Conservation (phyloP, 2,113 vertebrate genomes). For the Cynocephalus volans region DNA sequence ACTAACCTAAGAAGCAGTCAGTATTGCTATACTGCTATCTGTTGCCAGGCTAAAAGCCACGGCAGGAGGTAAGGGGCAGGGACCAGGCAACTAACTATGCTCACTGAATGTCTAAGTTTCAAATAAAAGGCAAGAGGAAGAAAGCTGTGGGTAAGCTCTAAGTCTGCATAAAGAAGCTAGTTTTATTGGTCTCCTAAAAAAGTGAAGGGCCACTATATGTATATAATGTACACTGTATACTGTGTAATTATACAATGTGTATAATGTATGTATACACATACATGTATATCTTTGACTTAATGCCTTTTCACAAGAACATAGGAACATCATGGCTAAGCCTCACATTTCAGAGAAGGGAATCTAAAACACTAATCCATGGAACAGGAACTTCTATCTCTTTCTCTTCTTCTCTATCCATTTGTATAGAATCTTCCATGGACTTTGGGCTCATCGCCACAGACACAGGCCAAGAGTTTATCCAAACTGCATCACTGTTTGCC, state of each 20-base stretch:
- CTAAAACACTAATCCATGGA: not conserved
- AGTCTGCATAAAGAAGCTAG: not conserved
- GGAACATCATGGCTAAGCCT: slow-evolving; percentile 25
- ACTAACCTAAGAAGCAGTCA: not conserved
- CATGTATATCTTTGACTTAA: not conserved
- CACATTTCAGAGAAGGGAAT: slow-evolving; percentile 63
- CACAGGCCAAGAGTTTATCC: slow-evolving; percentile 88
- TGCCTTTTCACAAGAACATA: slow-evolving; percentile 8
- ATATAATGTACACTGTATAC: too few relatives aligned
- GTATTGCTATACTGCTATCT: not conserved
- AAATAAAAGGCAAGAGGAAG: not conserved
- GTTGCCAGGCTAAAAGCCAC: not conserved
- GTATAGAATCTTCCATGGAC: slow-evolving; percentile 92
- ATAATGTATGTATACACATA: too few relatives aligned
- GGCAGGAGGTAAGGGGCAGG: not conserved
- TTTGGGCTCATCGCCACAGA: slow-evolving; percentile 93
- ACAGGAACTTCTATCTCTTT: not conserved
- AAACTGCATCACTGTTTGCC: slow-evolving; percentile 91
- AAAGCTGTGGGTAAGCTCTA: slow-evolving; percentile 13
- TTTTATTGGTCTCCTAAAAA: not conserved
- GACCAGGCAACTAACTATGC: not conserved
- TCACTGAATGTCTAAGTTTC: not conserved
- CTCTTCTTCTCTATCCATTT: slow-evolving; percentile 86
- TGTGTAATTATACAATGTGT: too few relatives aligned
- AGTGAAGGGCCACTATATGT: not conserved